Evolutionary conservation across 1,140 invertebrate genomes (phyloP), one percentile per base, ranked within the genome.

Genomic region (Polypedilum vanderplanki): DNA sequence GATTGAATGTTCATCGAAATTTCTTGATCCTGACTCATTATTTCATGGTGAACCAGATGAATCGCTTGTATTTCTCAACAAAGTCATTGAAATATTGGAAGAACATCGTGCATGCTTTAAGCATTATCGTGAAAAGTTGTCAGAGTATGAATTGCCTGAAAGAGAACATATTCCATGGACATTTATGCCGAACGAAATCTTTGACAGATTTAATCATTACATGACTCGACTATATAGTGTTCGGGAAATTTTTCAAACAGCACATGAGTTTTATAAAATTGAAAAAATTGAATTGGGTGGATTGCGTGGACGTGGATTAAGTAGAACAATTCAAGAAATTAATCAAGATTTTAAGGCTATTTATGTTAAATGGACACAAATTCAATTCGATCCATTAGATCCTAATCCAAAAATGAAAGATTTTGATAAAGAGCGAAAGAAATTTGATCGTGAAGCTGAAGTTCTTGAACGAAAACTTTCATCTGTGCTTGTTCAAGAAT

Each of bases 271-370:
- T 80, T 83, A 88, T 65, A 93, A 93, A 80, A 80, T 95, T 64
- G 93, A 95, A 82, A 92, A 91, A 83, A 85, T 94, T 18, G 91
- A 93, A 81, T 85, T 94, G 57, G 89, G 89, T 41, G 91, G 92
- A 4, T 84, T 92, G 10, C 88, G 88, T 80, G 90, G 91, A 15
- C 87, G 88, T 76, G 83, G 84, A 24, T 84, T 93, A n/a, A 77
- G 73, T 79, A 79, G 46, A 76, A 83, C 79, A 81, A 79, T 80
- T 77, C 80, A 76, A 75, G 80, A 77, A 77, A 85, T 92, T 64
- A 86, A 87, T 77, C 87, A 91, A 33, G 87, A 92, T 74, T 95
- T 93, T 80, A 85, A 87, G 22, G 88, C 86, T 75, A 80, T 85
- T 0, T 91, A 90, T 79, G 85, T 84, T 75, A 85, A 88, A 70